Percentiles rank a stretch among this genome's conserved stretches.
These are phyloP conservation scores for Periplaneta americana DNA, from an alignment of 1,140 invertebrate genomes.

Conservation along the genomic window DNA sequence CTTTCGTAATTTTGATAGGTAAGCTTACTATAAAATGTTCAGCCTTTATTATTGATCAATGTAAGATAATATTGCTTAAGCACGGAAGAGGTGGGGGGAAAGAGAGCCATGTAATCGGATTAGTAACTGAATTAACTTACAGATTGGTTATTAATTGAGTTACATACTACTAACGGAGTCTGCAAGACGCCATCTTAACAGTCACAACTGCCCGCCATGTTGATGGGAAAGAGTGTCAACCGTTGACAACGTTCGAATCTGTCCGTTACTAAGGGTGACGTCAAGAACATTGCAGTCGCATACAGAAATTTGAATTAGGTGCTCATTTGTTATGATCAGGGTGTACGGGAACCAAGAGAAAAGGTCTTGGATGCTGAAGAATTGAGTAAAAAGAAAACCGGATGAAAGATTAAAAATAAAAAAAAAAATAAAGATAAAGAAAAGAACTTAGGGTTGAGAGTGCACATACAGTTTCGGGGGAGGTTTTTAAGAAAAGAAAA, in stretches of 20 bases:
- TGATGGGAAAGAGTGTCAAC: not conserved
- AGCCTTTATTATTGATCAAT: no score
- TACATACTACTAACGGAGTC: no score
- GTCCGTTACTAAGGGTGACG: not conserved
- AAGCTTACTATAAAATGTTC: no score
- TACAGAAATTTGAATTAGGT: not conserved
- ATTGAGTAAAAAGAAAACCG: not conserved
- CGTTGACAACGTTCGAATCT: not conserved
- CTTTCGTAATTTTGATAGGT: no score
- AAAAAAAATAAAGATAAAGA: not conserved
- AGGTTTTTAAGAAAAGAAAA: conserved; percentile 3
- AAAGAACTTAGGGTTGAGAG: not conserved
- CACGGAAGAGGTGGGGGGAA: no score
- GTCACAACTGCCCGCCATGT: not conserved
- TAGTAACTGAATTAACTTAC: no score
- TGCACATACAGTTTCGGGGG: not conserved
- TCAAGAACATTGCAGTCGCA: not conserved
- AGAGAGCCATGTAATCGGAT: no score
- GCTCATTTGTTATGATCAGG: not conserved
- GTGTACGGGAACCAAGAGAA: not conserved
- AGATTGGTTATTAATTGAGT: no score
- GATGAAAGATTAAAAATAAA: conserved; percentile 13
- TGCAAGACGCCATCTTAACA: not conserved
- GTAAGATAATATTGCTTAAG: no score
- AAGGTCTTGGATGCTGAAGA: not conserved